A percentile compares a stretch with the other conserved stretches of the same genome.
These are phyloP conservation scores for Temnothorax unifasciatus DNA, from an alignment of 2,888 invertebrate genomes.

Conservation along the genomic window DNA sequence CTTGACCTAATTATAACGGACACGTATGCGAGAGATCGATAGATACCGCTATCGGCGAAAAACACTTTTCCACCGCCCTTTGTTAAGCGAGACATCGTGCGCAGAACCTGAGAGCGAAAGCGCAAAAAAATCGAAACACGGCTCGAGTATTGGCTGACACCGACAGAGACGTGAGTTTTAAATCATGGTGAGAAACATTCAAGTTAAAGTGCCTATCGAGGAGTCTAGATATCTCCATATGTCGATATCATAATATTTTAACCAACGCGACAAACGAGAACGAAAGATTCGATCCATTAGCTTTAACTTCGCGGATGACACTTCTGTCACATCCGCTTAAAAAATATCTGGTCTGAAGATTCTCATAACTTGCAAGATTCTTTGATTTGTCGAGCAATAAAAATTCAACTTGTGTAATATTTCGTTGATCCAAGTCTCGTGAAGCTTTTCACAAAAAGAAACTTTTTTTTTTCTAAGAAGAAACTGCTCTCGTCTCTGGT, in stretches of 20 bases:
- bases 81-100: constrained; percentile 23
- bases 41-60: constrained; percentile 3
- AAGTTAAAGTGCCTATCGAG: constrained; percentile 16
- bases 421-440: background rate
- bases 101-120: constrained; percentile 16
- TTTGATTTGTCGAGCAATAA: background rate
- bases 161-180: constrained; percentile 5
- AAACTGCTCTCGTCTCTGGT: background rate
- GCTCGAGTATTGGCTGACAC: constrained; percentile 12
- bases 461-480: background rate
- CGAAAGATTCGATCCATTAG: constrained; percentile 1
- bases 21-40: constrained; percentile 30
- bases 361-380: background rate
- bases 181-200: constrained; percentile 34
- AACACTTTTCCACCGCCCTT: constrained; percentile 1
- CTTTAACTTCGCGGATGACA: background rate
- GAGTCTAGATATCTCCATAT: constrained; percentile 19
- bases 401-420: background rate
- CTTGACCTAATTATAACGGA: constrained; percentile 44
- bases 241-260: constrained; percentile 51
- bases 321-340: background rate
- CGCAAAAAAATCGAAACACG: constrained; percentile 17
- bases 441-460: background rate
- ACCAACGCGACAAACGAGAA: background rate
- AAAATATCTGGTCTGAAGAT: background rate